A percentile compares a stretch with the other conserved stretches of the same genome.
These are phyloP conservation scores for Microtus oregoni DNA, from an alignment of 2,113 vertebrate species.

Conservation along the genomic window DNA sequence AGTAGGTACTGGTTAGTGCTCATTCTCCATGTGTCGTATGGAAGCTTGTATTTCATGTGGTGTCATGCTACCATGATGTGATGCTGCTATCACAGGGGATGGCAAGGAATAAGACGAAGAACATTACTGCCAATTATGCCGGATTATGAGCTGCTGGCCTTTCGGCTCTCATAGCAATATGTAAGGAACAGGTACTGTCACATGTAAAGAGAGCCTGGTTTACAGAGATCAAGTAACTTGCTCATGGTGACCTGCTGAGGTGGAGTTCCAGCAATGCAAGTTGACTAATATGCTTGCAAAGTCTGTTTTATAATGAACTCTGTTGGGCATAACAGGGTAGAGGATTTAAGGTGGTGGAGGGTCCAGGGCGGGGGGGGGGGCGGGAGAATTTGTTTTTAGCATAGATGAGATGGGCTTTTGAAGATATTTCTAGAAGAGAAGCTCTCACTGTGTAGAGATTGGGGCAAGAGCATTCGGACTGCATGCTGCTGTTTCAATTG, in stretches of 20 bases:
- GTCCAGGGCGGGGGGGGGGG: fast-evolving
- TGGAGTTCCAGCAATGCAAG: background rate
- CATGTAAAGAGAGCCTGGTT: background rate
- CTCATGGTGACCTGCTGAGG: background rate
- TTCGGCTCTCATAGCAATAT: background rate
- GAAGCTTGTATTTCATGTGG: background rate
- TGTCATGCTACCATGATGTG: background rate
- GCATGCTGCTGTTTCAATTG: background rate
- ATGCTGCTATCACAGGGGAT: background rate
- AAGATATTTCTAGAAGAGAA: background rate
- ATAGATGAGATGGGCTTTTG: background rate
- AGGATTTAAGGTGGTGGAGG: background rate
- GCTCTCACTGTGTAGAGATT: background rate
- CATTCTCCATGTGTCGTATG: background rate
- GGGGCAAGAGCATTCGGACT: background rate
- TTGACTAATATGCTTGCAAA: background rate
- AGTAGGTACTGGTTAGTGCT: background rate
- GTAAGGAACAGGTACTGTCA: background rate
- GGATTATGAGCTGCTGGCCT: background rate
- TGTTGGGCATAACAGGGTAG: background rate
- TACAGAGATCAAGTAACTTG: background rate
- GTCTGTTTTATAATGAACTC: background rate
- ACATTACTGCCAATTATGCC: background rate
- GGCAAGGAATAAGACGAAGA: background rate
- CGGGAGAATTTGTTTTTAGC: background rate